Percentiles rank a stretch among this genome's conserved stretches.
Evolutionary conservation across 2,888 invertebrate genomes (phyloP).

Genomic region (Stenolophus ochropezus): DNA sequence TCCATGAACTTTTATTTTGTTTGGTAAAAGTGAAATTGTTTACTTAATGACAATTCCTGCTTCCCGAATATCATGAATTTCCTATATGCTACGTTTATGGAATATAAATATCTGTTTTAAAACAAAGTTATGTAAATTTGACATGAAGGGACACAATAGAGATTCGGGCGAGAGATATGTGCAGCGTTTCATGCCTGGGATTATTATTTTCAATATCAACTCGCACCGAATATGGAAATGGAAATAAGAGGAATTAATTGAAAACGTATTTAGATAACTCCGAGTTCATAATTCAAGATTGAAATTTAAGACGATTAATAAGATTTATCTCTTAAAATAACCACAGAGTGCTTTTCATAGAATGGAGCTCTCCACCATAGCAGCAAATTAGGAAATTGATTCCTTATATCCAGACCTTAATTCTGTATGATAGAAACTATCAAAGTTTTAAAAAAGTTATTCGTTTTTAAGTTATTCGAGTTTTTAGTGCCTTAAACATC

Average conservation of each 20-base stretch:
- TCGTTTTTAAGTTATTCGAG: no score
- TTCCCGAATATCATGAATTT: slow-evolving; percentile 2
- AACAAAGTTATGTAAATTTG: neutral
- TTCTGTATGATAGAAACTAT: no score
- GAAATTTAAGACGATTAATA: neutral
- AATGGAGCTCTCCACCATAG: no score
- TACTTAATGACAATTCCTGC: neutral
- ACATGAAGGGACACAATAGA: neutral
- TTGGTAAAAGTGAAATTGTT: slow-evolving; percentile 10
- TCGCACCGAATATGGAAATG: neutral
- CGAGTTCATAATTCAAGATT: neutral
- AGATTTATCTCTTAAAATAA: no score
- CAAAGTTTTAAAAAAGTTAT: no score
- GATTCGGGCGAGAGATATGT: neutral
- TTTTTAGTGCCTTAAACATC: no score
- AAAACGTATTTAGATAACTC: neutral
- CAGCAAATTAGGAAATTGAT: no score
- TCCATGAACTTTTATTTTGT: neutral
- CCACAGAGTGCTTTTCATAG: no score
- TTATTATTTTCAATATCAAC: neutral
- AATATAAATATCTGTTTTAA: slow-evolving; percentile 11
- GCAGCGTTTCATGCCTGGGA: neutral
- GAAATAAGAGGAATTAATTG: neutral
- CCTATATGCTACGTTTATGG: neutral
- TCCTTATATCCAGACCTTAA: no score